phyloP scores from a whole-genome alignment of 2,797 vertebrate species.

The Novumbra hubbsi region DNA sequence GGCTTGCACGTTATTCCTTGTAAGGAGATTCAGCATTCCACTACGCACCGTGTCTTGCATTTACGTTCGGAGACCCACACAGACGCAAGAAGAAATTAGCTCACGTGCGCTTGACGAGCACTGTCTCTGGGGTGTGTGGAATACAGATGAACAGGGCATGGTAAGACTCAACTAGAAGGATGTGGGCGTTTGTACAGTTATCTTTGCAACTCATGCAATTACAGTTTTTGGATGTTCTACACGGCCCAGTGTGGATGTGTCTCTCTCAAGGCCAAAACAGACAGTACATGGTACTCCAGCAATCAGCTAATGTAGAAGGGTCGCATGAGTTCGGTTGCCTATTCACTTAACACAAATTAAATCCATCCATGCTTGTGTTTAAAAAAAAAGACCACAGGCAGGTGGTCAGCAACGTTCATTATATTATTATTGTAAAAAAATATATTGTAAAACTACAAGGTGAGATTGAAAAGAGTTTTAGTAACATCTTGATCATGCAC shows the following conservation, averaged over 20 bases:
- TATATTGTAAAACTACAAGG: background rate
- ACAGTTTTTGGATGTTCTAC: constrained; percentile 9
- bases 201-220: constrained; percentile 1
- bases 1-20: constrained; percentile 62
- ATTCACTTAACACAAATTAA: background rate
- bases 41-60: constrained; percentile 32
- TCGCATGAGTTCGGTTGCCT: constrained; percentile 14
- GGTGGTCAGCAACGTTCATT: no score
- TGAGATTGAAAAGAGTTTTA: no score
- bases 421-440: no score
- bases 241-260: constrained; percentile 19
- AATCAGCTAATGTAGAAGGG: constrained; percentile 66
- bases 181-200: background rate
- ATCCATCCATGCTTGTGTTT: background rate
- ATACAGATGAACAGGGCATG: background rate
- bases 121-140: background rate
- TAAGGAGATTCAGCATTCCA: constrained; percentile 69
- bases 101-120: background rate
- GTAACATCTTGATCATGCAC: no score
- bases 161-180: background rate
- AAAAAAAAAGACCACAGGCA: background rate
- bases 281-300: constrained; percentile 2
- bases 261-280: constrained; percentile 23
- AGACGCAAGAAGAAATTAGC: constrained; percentile 19
- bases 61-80: constrained; percentile 49